These are phyloP conservation scores for Rhinogobius similis DNA, from an alignment of 2,113 vertebrate species.

Conservation along the genomic window DNA sequence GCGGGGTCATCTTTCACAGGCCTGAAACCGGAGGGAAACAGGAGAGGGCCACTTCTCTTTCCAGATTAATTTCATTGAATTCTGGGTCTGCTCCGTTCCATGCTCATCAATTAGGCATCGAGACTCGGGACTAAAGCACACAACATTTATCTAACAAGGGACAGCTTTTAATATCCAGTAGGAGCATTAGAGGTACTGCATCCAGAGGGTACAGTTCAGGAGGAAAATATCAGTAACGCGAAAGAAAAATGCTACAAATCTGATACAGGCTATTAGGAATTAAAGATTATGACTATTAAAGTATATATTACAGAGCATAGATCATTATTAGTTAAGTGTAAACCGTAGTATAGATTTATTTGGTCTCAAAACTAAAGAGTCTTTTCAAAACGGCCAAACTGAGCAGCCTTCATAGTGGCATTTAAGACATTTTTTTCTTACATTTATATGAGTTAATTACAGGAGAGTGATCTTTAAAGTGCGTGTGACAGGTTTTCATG, in stretches of 20 bases:
- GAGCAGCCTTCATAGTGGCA: too few species aligned
- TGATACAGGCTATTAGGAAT: too few species aligned
- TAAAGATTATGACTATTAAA: too few species aligned
- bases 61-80: conserved; percentile 51
- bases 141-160: conserved; percentile 11
- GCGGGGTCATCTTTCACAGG: conserved; percentile 65
- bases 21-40: conserved; percentile 45
- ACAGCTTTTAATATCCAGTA: conserved; percentile 15
- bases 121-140: conserved; percentile 21
- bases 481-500: too few species aligned
- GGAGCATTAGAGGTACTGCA: conserved; percentile 2
- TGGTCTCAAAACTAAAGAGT: too few species aligned
- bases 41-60: conserved; percentile 39
- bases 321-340: too few species aligned
- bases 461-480: too few species aligned
- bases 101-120: conserved; percentile 62
- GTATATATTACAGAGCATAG: too few species aligned
- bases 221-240: not conserved
- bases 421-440: too few species aligned
- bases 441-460: too few species aligned
- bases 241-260: not conserved
- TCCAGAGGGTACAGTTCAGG: not conserved
- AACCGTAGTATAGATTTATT: too few species aligned
- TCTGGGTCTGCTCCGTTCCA: conserved; percentile 33
- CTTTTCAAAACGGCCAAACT: too few species aligned